Evolutionary conservation across 2,113 vertebrate species (phyloP).

Genomic region (Gallinago undulata): DNA sequence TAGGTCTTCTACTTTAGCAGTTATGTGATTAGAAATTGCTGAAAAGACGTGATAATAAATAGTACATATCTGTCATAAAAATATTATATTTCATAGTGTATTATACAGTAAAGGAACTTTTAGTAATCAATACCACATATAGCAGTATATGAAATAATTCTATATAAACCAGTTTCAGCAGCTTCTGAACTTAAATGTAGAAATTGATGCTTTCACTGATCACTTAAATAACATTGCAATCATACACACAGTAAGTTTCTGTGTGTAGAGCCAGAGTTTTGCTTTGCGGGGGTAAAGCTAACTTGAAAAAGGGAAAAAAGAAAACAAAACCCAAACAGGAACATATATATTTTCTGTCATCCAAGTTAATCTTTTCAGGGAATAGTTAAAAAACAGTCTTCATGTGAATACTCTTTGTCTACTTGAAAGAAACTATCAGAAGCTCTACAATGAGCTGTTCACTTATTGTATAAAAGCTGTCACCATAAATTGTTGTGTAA

Average conservation of each 20-base stretch:
- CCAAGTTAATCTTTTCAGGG: background rate
- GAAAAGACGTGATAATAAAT: background rate
- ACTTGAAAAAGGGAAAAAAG: background rate
- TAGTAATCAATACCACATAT: background rate
- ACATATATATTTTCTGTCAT: background rate
- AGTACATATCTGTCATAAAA: background rate
- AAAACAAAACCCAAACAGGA: background rate
- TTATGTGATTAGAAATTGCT: background rate
- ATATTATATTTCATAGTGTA: background rate
- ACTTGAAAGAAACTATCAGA: background rate
- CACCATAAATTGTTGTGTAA: background rate
- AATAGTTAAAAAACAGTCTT: background rate
- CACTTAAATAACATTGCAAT: background rate
- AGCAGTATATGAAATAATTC: background rate
- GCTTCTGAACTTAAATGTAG: background rate
- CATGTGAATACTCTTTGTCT: background rate
- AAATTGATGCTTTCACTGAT: background rate
- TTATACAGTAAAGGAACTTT: background rate
- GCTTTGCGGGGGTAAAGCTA: background rate
- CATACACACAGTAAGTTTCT: background rate
- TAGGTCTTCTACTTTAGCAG: background rate
- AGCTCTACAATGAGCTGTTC: background rate
- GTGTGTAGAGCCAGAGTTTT: background rate
- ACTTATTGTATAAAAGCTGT: background rate
- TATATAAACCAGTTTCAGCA: background rate